Conservation (phyloP, 2,888 invertebrate species). For the Protodeltote pygarga region DNA sequence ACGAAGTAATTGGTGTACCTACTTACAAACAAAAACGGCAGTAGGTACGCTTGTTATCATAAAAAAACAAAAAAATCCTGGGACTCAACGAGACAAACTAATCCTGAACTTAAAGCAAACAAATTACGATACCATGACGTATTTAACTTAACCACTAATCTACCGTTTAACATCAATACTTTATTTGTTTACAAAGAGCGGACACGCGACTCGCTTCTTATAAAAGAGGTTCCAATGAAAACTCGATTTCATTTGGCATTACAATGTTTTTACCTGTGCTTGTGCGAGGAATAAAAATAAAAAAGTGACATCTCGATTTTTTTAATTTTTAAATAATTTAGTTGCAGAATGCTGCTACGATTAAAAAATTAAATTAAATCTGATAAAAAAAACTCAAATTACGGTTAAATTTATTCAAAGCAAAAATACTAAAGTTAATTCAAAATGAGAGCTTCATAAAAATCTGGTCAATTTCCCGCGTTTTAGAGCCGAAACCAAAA, state of each 20-base stretch:
- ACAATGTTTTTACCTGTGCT: constrained; percentile 10
- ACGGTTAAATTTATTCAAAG: not conserved
- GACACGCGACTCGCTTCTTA: constrained; percentile 41
- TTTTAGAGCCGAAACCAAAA: constrained; percentile 5
- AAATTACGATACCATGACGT: constrained; percentile 16
- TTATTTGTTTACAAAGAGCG: constrained; percentile 37
- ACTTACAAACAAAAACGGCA: too few species aligned
- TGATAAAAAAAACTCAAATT: too few species aligned
- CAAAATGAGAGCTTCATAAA: too few species aligned
- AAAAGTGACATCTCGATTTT: constrained; percentile 1
- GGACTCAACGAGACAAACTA: too few species aligned
- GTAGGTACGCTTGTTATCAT: too few species aligned
- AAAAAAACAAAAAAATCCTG: too few species aligned
- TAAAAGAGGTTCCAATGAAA: constrained; percentile 33
- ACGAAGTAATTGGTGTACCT: too few species aligned
- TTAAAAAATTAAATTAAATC: not conserved
- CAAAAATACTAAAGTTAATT: too few species aligned
- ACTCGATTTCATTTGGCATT: constrained; percentile 29
- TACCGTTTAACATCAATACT: constrained; percentile 41
- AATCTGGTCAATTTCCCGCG: constrained; percentile 16
- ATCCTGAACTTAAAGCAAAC: too few species aligned
- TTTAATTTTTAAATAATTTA: too few species aligned
- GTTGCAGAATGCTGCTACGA: too few species aligned
- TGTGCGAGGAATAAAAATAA: constrained; percentile 1
- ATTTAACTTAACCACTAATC: constrained; percentile 8